Percentiles rank a stretch among this genome's conserved stretches.
Conservation (phyloP, 2,797 vertebrate genomes). For the Clarias platycephalus region DNA sequence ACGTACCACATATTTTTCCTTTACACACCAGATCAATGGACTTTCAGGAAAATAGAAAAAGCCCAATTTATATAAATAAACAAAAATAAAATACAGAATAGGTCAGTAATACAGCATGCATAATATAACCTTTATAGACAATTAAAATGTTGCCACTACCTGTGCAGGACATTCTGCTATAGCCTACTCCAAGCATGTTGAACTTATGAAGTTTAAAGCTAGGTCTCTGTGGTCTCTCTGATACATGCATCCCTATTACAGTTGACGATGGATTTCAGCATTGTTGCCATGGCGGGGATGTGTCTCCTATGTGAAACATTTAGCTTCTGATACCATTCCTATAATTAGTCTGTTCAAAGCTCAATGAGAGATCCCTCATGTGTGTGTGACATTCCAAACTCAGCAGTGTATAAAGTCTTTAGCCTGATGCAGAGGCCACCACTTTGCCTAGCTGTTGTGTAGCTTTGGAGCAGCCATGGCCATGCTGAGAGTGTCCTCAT, state of each 20-base stretch:
- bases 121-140: neutral
- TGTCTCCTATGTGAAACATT: constrained; percentile 65
- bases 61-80: too few species aligned
- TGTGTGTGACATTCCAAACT: constrained; percentile 66
- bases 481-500: constrained; percentile 76
- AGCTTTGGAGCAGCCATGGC: constrained; percentile 61
- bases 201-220: neutral
- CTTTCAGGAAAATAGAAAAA: neutral
- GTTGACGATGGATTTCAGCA: neutral
- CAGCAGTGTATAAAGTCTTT: constrained; percentile 64
- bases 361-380: constrained; percentile 62
- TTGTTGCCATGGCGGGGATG: constrained; percentile 41
- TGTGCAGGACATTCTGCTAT: neutral
- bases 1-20: neutral
- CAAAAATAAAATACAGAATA: too few species aligned
- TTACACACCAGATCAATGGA: neutral
- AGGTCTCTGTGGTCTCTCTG: neutral
- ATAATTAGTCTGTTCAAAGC: constrained; percentile 60
- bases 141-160: neutral
- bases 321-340: constrained; percentile 62
- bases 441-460: constrained; percentile 33
- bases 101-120: neutral
- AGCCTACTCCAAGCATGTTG: neutral
- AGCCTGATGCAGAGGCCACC: constrained; percentile 26
- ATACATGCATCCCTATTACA: neutral